Base-by-base conservation (phyloP, 2,797 vertebrate species). In the Ctenopoma kingsleyae region DNA sequence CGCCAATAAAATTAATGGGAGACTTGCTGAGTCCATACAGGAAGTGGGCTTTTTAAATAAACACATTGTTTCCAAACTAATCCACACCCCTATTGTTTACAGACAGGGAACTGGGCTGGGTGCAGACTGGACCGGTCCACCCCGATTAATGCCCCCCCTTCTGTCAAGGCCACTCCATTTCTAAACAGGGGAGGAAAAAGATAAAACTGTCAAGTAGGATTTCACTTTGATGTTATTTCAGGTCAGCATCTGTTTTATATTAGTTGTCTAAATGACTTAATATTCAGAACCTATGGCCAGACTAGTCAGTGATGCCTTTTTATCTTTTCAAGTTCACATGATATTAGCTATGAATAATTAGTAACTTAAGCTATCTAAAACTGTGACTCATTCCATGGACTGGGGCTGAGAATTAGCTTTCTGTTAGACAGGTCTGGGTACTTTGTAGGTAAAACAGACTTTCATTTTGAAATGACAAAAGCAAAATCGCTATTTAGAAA, bases 41-140 rank as follows among this genome's bases (percentile, higher is more conserved):
- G 94, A 95, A 94, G 92, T 85, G 80, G 73, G 80, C 91, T 93
- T 93, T 95, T 94, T 91, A 95, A 94, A 95, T 94, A 94, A 95
- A 95, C 93, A 94, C 94, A 95, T 95, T 95, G 94, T 95, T 95
- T 95, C 92, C 83, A 94, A 94, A 94, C 87, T 92, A 95, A 94
- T 95, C 91, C 93, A 93, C 94, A 93, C 94, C 93, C 93, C 83
- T 90, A 93, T 93, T 95, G 95, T 95, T 94, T 94, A 94, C 93
- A 92, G 91, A 91, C 75, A 84, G 87, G 88, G 88, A 92, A 88
- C 87, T 83, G 87, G 87, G 87, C 84, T 79, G 91, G 91, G 92
- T 82, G 87, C 83, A 85, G 82, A 84, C 85, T 73, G 51, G 83
- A 65, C 81, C 74, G 63, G 80, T 87, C 92, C 79, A 52, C 84